Conservation (phyloP, 1,140 invertebrate species). For the Dolichoris vasculosae region DNA sequence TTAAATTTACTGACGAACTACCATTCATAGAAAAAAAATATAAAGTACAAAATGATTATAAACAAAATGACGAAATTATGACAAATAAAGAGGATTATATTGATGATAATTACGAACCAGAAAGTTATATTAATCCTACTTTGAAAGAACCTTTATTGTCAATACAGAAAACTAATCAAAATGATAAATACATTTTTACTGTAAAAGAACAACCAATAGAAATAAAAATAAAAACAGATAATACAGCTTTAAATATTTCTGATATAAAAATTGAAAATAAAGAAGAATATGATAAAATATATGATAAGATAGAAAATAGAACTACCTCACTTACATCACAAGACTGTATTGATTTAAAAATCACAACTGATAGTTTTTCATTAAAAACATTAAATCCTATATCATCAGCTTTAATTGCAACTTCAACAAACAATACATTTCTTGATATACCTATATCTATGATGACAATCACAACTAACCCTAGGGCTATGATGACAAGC, state of each 20-base stretch:
- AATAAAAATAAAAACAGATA: not conserved
- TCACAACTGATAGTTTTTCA: not conserved
- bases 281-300: conserved; percentile 37
- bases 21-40: conserved; percentile 62
- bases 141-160: not conserved
- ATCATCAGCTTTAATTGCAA: not conserved
- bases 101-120: conserved; percentile 76
- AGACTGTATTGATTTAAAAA: conserved; percentile 30
- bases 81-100: conserved; percentile 72
- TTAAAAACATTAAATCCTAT: conserved; percentile 5
- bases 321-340: not conserved
- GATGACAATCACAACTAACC: not conserved
- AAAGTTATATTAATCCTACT: conserved; percentile 61
- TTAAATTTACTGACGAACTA: conserved; percentile 74
- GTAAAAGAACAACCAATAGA: conserved; percentile 17
- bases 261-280: conserved; percentile 14
- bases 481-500: not conserved
- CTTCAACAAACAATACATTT: not conserved
- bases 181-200: conserved; percentile 13
- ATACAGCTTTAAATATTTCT: not conserved
- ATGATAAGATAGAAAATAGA: conserved; percentile 42
- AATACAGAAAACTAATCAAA: conserved; percentile 17
- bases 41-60: conserved; percentile 51
- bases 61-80: conserved; percentile 53
- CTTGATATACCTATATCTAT: not conserved